Percentiles rank a stretch among this genome's conserved stretches.
phyloP scores from a whole-genome alignment of 2,113 vertebrate species.

The Nicator chloris region DNA sequence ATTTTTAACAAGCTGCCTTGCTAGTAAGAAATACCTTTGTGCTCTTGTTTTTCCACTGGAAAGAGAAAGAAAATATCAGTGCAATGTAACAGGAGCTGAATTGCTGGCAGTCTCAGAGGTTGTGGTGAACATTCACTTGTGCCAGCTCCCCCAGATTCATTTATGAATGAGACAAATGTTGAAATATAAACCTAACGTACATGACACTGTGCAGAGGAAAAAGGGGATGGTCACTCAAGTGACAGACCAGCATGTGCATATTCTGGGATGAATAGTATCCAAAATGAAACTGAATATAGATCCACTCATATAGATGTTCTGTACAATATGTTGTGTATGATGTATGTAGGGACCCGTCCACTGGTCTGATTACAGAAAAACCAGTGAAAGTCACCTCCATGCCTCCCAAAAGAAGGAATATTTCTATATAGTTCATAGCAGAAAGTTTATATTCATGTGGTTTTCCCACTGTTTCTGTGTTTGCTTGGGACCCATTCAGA shows the following conservation, averaged over 20 bases:
- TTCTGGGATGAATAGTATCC: neutral
- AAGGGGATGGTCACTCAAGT: neutral
- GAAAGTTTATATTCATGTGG: neutral
- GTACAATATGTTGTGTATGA: accelerated
- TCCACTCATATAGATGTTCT: accelerated
- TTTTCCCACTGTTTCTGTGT: neutral
- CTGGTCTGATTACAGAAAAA: neutral
- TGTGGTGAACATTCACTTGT: neutral
- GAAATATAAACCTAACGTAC: accelerated
- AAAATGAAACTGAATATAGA: neutral
- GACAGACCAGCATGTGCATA: neutral
- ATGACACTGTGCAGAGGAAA: neutral
- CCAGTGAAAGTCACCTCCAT: neutral
- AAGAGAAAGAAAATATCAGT: neutral
- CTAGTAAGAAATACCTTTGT: neutral
- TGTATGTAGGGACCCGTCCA: neutral
- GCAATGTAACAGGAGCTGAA: neutral
- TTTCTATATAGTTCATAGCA: neutral
- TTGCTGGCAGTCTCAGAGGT: neutral
- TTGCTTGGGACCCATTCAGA: neutral
- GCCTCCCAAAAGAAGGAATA: neutral
- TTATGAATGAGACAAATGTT: neutral
- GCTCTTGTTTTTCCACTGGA: neutral
- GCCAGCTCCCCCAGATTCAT: neutral
- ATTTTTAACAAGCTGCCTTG: neutral